A percentile compares a stretch with the other conserved stretches of the same genome.
Conservation (phyloP, 2,888 invertebrate genomes). For the Chrysolina haemoptera region DNA sequence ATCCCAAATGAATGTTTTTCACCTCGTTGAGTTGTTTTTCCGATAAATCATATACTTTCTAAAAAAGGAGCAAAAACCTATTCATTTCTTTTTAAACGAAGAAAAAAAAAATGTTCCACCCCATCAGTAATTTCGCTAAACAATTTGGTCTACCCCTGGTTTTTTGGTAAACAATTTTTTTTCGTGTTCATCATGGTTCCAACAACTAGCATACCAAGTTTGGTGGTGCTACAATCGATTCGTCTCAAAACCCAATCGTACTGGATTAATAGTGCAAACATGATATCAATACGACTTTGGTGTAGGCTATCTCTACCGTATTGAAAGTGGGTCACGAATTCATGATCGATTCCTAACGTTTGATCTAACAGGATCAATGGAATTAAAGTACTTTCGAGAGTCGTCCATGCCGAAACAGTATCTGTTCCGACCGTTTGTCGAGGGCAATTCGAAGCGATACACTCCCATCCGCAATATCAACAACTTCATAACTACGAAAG, state of each 20-base stretch:
- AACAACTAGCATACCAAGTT: too few relatives aligned
- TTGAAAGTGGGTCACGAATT: neutral
- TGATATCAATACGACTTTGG: neutral
- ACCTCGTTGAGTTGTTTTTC: too few relatives aligned
- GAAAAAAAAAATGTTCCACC: too few relatives aligned
- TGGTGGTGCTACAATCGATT: too few relatives aligned
- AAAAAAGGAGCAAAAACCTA: too few relatives aligned
- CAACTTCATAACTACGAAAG: constrained; percentile 19
- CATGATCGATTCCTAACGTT: neutral
- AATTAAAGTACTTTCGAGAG: neutral
- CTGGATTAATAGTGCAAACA: neutral
- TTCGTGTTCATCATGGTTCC: too few relatives aligned
- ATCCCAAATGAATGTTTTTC: too few relatives aligned
- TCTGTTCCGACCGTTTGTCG: neutral
- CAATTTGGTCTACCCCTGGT: too few relatives aligned
- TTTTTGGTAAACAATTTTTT: too few relatives aligned
- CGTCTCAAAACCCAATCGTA: neutral
- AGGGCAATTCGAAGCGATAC: neutral
- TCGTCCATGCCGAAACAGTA: constrained; percentile 1
- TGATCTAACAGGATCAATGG: neutral
- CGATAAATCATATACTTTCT: too few relatives aligned
- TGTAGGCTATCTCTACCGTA: neutral
- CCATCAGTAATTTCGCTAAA: too few relatives aligned
- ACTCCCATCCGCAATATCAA: neutral
- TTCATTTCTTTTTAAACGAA: too few relatives aligned